phyloP scores from a whole-genome alignment of 1,140 invertebrate species.

The Colletes latitarsis region DNA sequence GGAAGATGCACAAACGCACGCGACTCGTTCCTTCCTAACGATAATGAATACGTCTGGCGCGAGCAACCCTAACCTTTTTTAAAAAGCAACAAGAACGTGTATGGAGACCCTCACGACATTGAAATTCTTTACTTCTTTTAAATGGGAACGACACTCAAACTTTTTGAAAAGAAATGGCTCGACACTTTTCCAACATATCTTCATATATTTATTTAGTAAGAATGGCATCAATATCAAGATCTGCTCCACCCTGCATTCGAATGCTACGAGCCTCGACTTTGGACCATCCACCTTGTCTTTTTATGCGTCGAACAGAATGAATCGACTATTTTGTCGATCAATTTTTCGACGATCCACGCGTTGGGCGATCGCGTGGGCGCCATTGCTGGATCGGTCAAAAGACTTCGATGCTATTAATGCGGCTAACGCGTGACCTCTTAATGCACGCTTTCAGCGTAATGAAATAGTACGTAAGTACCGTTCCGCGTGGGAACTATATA shows the following conservation, averaged over 20 bases:
- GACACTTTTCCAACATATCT: too few species aligned
- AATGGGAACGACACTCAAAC: too few species aligned
- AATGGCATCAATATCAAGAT: too few species aligned
- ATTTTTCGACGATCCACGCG: too few species aligned
- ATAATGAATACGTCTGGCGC: conserved; percentile 38
- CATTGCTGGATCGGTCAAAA: not conserved
- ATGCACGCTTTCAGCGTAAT: conserved; percentile 20
- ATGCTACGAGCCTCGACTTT: too few species aligned
- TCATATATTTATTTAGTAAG: too few species aligned
- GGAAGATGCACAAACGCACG: conserved; percentile 23
- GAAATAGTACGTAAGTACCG: conserved; percentile 14
- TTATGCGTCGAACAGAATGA: too few species aligned
- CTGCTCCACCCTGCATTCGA: too few species aligned
- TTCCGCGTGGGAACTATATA: conserved; percentile 6
- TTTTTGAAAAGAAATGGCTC: too few species aligned
- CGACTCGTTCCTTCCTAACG: conserved; percentile 4
- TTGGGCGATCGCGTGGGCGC: not conserved
- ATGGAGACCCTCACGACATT: not conserved
- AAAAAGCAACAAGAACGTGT: conserved; percentile 10
- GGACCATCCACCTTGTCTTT: too few species aligned
- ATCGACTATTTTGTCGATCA: too few species aligned
- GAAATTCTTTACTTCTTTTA: too few species aligned
- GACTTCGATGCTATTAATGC: conserved; percentile 27
- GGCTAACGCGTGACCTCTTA: not conserved
- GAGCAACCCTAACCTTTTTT: conserved; percentile 38